phyloP scores from a whole-genome alignment of 2,888 invertebrate species.

The Drosophila phalerata region DNA sequence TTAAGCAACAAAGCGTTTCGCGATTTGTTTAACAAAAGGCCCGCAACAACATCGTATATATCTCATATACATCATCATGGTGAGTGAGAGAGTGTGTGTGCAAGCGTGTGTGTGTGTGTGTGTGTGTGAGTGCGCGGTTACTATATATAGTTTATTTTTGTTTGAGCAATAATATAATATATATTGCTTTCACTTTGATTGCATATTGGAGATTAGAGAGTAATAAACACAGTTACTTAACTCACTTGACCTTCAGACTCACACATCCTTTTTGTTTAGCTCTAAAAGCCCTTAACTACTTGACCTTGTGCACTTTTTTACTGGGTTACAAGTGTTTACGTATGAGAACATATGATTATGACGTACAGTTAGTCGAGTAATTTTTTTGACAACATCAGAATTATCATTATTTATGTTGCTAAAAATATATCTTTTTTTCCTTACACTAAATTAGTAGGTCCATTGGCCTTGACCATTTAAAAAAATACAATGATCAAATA shows the following conservation, averaged over 20 bases:
- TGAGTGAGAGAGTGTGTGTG: conserved; percentile 54
- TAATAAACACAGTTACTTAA: conserved; percentile 21
- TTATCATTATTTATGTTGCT: no score
- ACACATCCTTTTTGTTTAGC: background rate
- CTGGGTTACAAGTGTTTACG: conserved; percentile 11
- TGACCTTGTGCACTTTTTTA: conserved; percentile 61
- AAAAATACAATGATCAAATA: no score
- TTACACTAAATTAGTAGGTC: no score
- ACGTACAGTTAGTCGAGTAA: background rate
- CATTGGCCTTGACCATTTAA: no score
- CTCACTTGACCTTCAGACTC: conserved; percentile 37
- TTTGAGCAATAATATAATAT: conserved; percentile 44
- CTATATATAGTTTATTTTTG: conserved; percentile 41
- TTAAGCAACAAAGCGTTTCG: conserved; percentile 41
- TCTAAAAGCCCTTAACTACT: conserved; percentile 29
- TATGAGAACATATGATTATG: conserved; percentile 1
- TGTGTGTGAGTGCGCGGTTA: conserved; percentile 25
- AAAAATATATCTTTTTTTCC: no score
- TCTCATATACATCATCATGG: conserved; percentile 72
- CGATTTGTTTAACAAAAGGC: conserved; percentile 62
- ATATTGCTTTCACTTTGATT: conserved; percentile 60
- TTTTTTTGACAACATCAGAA: background rate
- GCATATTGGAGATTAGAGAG: conserved; percentile 33
- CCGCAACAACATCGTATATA: conserved; percentile 56
- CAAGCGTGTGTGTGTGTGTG: conserved; percentile 20